Evolutionary conservation across 2,797 vertebrate species (phyloP).

Genomic region (Lophotriccus pileatus): DNA sequence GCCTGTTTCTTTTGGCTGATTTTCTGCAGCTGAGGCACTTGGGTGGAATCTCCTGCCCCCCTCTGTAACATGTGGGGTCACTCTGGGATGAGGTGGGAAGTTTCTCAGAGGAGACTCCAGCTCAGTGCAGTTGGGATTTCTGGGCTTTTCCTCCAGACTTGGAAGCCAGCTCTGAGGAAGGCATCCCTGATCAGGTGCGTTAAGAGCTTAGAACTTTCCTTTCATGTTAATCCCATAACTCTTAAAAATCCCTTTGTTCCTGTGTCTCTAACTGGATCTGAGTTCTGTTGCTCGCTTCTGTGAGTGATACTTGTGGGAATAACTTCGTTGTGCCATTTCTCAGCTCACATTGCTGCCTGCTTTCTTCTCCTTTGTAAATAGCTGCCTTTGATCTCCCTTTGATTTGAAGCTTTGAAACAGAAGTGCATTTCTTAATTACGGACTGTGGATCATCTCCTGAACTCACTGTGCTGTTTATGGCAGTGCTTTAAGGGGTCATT

Average conservation of each 20-base stretch:
- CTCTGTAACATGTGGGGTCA: background rate
- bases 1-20: background rate
- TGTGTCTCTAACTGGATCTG: background rate
- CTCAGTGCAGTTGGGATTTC: background rate
- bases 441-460: background rate
- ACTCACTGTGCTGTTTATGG: background rate
- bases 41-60: background rate
- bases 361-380: slow-evolving; percentile 23
- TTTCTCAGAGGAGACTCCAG: background rate
- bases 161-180: background rate
- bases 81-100: background rate
- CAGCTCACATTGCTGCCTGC: background rate
- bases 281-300: background rate
- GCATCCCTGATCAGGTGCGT: background rate
- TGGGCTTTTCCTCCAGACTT: background rate
- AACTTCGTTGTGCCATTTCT: background rate
- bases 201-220: background rate
- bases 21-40: background rate
- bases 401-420: slow-evolving; percentile 30
- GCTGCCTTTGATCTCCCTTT: slow-evolving; percentile 55
- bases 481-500: background rate
- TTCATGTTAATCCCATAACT: background rate
- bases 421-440: slow-evolving; percentile 25
- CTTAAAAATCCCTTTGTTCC: background rate
- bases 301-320: slow-evolving; percentile 2